Evolutionary conservation across 2,797 vertebrate species (phyloP).

Genomic region (Artibeus jamaicensis): DNA sequence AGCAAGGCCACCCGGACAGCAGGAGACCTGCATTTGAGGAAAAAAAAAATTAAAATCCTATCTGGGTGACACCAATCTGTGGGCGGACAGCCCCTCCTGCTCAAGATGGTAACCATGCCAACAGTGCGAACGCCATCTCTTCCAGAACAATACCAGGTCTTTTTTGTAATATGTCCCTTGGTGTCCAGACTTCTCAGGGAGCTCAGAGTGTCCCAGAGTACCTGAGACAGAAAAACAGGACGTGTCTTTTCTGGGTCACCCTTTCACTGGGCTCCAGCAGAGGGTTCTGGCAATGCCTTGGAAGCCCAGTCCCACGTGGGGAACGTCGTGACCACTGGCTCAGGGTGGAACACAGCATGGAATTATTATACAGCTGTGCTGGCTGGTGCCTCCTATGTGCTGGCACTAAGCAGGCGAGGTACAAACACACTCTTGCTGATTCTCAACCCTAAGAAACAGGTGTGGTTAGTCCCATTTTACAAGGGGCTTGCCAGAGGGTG

Average conservation of each 20-base stretch:
- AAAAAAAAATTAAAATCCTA: neutral
- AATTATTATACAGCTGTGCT: neutral
- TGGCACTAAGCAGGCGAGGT: too few species aligned
- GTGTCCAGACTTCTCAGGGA: conserved; percentile 9
- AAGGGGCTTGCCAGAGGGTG: neutral
- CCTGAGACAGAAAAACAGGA: neutral
- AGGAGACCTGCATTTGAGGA: neutral
- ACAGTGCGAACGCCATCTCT: neutral
- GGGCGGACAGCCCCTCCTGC: neutral
- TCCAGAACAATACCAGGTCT: conserved; percentile 3
- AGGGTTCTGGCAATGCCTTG: neutral
- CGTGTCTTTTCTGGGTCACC: conserved; percentile 46
- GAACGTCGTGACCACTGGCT: neutral
- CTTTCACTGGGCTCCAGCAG: neutral
- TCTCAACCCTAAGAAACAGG: neutral
- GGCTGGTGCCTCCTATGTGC: neutral
- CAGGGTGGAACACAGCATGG: neutral
- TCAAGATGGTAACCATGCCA: conserved; percentile 48
- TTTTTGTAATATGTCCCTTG: conserved; percentile 31
- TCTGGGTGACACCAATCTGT: conserved; percentile 20
- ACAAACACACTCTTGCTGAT: neutral
- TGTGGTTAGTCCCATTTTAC: neutral
- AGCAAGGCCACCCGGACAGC: neutral
- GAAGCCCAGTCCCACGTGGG: neutral
- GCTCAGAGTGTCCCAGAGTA: conserved; percentile 12